These are phyloP conservation scores for Zaprionus taronus DNA, from an alignment of 1,140 invertebrate genomes.

Conservation along the genomic window DNA sequence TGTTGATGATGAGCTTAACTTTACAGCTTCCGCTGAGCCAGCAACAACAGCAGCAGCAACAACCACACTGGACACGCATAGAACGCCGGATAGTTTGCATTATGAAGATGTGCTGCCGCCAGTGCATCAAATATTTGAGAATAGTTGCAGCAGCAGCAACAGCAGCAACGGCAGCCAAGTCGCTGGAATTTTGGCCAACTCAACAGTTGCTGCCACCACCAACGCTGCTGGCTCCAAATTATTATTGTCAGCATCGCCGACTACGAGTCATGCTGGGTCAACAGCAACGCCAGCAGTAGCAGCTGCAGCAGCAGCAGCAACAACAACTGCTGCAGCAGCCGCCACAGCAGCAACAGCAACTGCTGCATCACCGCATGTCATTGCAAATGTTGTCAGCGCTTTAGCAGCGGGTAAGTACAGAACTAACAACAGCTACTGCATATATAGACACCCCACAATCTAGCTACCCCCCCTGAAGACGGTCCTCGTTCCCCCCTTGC, in stretches of 20 bases:
- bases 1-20: constrained; percentile 77
- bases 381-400: constrained; percentile 66
- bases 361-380: constrained; percentile 65
- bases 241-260: constrained; percentile 60
- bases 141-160: constrained; percentile 43
- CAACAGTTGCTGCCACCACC: constrained; percentile 32
- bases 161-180: constrained; percentile 25
- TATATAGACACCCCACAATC: constrained; percentile 1
- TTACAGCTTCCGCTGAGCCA: constrained; percentile 73
- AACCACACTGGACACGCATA: constrained; percentile 40
- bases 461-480: too few relatives aligned
- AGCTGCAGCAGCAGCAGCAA: constrained; percentile 16
- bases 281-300: constrained; percentile 32
- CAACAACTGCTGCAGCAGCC: constrained; percentile 28
- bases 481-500: too few relatives aligned
- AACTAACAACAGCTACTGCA: constrained; percentile 40
- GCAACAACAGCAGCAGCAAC: constrained; percentile 33
- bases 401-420: constrained; percentile 68
- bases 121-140: constrained; percentile 74
- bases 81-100: constrained; percentile 74
- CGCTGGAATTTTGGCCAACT: constrained; percentile 46
- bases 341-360: constrained; percentile 21
- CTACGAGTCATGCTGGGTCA: constrained; percentile 47
- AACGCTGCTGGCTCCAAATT: constrained; percentile 56
- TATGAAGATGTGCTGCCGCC: constrained; percentile 74